These are phyloP conservation scores for Caenorhabditis briggsae DNA, from an alignment of 1,140 invertebrate species.

Conservation along the genomic window DNA sequence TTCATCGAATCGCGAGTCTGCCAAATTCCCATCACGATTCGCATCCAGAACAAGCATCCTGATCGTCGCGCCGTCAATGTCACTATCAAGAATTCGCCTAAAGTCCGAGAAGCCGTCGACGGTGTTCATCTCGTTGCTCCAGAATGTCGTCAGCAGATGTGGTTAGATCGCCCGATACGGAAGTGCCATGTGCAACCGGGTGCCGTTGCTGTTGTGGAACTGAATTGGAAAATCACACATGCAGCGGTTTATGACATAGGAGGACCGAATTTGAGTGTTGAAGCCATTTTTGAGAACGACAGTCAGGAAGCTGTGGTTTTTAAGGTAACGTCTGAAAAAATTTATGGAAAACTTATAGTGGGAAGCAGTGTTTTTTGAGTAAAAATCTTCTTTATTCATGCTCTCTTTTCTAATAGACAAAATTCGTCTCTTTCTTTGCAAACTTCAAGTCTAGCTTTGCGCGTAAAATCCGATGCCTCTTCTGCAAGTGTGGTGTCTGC, in stretches of 20 bases:
- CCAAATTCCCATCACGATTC: conserved; percentile 13
- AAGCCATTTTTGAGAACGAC: neutral
- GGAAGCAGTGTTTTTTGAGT: no score
- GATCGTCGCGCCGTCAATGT: neutral
- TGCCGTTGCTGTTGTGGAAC: neutral
- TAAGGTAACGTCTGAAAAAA: neutral
- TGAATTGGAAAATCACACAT: conserved; percentile 31
- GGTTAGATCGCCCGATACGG: neutral
- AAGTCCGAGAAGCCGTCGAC: neutral
- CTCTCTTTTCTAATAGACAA: no score
- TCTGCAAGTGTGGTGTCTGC: neutral
- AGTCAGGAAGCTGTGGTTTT: neutral
- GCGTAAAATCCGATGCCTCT: neutral
- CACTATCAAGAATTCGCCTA: neutral
- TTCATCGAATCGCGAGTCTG: conserved; percentile 13
- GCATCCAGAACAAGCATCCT: conserved; percentile 15
- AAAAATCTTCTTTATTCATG: no score
- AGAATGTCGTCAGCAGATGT: conserved; percentile 17
- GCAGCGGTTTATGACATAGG: neutral
- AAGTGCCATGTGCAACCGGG: neutral
- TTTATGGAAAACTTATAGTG: no score
- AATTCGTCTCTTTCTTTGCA: no score
- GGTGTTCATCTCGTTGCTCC: conserved; percentile 16
- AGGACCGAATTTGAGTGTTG: neutral
- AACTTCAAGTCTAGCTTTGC: neutral